Evolutionary conservation across 1,140 invertebrate species (phyloP).

Genomic region (Heliconius congener): DNA sequence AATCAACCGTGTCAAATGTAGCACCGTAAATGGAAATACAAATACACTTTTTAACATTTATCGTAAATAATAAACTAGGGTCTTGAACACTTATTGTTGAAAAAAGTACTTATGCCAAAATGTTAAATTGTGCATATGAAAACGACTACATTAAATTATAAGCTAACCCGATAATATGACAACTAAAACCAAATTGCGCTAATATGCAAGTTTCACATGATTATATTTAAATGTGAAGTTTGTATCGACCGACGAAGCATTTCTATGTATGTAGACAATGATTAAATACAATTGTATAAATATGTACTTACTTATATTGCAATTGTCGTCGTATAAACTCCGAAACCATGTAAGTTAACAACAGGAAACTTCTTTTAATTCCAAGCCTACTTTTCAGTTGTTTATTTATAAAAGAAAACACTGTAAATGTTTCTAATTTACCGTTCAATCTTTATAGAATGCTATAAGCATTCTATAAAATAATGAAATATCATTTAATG

Average conservation of each 20-base stretch:
- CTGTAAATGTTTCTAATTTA: not conserved
- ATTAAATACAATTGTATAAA: not conserved
- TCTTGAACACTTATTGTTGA: not conserved
- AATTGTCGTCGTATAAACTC: not conserved
- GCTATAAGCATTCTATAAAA: not conserved
- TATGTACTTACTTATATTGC: not conserved
- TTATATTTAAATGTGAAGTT: not conserved
- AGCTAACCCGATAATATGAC: not conserved
- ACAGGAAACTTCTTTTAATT: too few relatives aligned
- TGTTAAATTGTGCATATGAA: not conserved
- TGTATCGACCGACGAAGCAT: not conserved
- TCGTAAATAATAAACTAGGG: not conserved
- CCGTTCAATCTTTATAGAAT: not conserved
- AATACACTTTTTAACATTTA: not conserved
- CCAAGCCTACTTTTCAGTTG: too few relatives aligned
- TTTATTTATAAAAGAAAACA: too few relatives aligned
- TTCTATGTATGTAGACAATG: not conserved
- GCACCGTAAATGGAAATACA: too few relatives aligned
- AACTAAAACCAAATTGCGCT: slow-evolving; percentile 5
- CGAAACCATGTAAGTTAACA: not conserved
- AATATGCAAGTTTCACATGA: not conserved
- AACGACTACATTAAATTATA: not conserved
- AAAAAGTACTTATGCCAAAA: not conserved
- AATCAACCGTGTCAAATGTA: too few relatives aligned
- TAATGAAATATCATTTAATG: not conserved